Evolutionary conservation across 2,888 invertebrate species (phyloP), one percentile per base, ranked within the genome.

Genomic region (Sisyra terminalis): DNA sequence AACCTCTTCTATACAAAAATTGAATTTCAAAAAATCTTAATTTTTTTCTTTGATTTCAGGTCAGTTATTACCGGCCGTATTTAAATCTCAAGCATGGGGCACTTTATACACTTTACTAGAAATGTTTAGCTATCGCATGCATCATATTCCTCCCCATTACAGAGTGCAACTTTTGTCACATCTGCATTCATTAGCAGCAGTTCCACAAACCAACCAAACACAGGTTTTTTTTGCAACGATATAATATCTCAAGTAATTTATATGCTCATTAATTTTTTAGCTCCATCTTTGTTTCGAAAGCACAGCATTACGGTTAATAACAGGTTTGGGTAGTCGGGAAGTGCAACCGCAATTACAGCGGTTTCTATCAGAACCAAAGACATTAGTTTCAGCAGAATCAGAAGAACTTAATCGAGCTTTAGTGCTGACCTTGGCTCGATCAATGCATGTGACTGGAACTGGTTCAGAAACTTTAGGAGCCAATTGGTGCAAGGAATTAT

Each of bases 71-170:
- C 92, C 94, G 0, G 84, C 81, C 17, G 92, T 92, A 31, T 88
- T 89, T 57, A 89, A 89, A 59, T 82, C 83, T 10, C 88, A 92
- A 52, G 89, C 90, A 1, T 92, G 92, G 92, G 89, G 89, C 15
- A 93, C 90, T 43, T 67, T 96, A n/a, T 92, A 94, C 58, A 93
- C 92, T 0, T 65, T 96, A 30, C 61, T 96, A 54, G 94, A 96
- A 62, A 94, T 96, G 93, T 93, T 94, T 60, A 90, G 89, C 46
- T 93, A 93, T 59, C 73, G 96, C 37, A 79, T 96, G 63, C 93
- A 94, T 60, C 94, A 96, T 60, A 92, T 94, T 50, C 93, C 92
- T 54, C 90, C 93, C 0, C 92, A 93, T 63, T 96, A 94, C 61
- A 70, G 93, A 42, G 87, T 94, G 8, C 93, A 94, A 52, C 66